A percentile compares a stretch with the other conserved stretches of the same genome.
Evolutionary conservation across 2,888 invertebrate species (phyloP).

Genomic region (Euzetes globulus): DNA sequence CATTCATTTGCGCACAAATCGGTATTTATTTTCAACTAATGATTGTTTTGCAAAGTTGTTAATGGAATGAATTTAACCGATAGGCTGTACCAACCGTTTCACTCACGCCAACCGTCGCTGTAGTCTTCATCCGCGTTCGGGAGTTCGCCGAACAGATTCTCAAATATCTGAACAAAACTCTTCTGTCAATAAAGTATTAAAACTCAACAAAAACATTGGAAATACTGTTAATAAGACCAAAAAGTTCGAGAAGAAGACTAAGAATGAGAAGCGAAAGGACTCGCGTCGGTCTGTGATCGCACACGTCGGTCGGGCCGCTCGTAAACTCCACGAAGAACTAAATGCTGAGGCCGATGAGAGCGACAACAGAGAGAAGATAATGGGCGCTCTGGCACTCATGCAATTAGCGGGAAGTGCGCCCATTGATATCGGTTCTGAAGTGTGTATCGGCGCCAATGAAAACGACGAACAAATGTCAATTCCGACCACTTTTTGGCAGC

Average conservation of each 20-base stretch:
- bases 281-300: conserved; percentile 15
- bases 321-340: conserved; percentile 27
- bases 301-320: conserved; percentile 23
- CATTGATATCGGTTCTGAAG: conserved; percentile 1
- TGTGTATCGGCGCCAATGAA: conserved; percentile 1
- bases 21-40: background rate
- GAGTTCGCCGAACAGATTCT: conserved; percentile 49
- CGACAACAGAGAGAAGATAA: conserved; percentile 52
- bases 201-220: conserved; percentile 20
- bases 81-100: conserved; percentile 59
- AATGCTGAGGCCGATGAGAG: conserved; percentile 23
- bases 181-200: conserved; percentile 7
- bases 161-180: background rate
- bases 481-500: background rate
- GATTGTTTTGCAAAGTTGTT: background rate
- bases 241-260: background rate
- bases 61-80: conserved; percentile 3
- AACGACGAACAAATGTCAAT: background rate
- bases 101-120: conserved; percentile 70
- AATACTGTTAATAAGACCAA: conserved; percentile 7
- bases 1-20: conserved; percentile 57
- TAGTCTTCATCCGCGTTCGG: conserved; percentile 60
- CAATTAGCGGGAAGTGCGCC: conserved; percentile 50
- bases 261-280: background rate
- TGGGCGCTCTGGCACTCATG: conserved; percentile 58